Percentiles rank a stretch among this genome's conserved stretches.
Conservation (phyloP, 2,888 invertebrate species). For the Atrina japonica region DNA sequence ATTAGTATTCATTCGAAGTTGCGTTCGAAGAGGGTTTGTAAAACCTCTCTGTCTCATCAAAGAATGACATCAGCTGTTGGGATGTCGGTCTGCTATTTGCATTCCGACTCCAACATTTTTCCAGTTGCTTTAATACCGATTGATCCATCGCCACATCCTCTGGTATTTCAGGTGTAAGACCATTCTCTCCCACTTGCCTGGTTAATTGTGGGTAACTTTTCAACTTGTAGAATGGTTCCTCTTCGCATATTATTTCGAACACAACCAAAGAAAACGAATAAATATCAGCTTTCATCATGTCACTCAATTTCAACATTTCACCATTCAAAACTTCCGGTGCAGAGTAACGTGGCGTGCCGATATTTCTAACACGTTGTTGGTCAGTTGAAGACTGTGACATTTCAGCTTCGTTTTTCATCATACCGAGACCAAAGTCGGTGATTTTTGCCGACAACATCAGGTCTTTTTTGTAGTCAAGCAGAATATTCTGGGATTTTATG, state of each 20-base stretch:
- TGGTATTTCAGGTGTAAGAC: constrained; percentile 39
- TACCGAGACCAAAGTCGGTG: constrained; percentile 59
- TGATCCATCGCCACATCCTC: constrained; percentile 82
- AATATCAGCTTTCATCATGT: constrained; percentile 49
- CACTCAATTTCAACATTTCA: constrained; percentile 27
- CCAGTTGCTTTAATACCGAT: constrained; percentile 1
- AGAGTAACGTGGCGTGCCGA: constrained; percentile 53
- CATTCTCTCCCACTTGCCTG: constrained; percentile 45
- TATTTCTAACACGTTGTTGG: constrained; percentile 30
- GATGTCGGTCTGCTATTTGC: constrained; percentile 22
- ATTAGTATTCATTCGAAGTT: too few species aligned
- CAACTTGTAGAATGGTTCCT: constrained; percentile 50
- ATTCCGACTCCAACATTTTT: constrained; percentile 31
- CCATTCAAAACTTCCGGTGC: constrained; percentile 55
- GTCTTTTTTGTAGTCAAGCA: constrained; percentile 39
- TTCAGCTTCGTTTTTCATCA: constrained; percentile 48
- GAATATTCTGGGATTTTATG: constrained; percentile 54
- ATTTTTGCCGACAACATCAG: constrained; percentile 46
- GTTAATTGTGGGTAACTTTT: constrained; percentile 41
- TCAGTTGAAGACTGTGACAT: constrained; percentile 27
- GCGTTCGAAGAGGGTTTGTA: too few species aligned
- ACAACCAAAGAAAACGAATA: constrained; percentile 48
- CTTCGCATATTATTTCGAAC: constrained; percentile 47
- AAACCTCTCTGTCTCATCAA: too few species aligned
- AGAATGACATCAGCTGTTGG: too few species aligned